Percentiles rank a stretch among this genome's conserved stretches.
These are phyloP conservation scores for Pogona vitticeps DNA, from an alignment of 2,113 vertebrate genomes.

Conservation along the genomic window DNA sequence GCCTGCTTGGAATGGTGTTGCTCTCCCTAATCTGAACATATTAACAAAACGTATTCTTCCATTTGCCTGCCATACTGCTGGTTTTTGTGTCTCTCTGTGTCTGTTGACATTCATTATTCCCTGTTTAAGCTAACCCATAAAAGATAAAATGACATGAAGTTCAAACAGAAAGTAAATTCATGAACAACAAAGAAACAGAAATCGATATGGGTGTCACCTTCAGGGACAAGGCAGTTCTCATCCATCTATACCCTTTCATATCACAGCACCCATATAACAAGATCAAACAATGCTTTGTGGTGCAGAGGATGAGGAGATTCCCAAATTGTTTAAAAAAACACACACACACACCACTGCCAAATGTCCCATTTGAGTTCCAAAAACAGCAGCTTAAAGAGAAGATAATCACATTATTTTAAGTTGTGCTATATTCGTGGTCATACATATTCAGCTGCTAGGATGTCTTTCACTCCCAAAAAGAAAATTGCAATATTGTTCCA, in stretches of 20 bases:
- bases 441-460: no score
- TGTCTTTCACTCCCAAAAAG: no score
- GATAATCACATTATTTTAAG: no score
- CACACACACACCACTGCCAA: no score
- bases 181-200: neutral
- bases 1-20: neutral
- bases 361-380: no score
- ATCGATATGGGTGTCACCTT: slow-evolving; percentile 1
- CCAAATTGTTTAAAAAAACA: neutral
- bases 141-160: neutral
- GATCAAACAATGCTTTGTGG: neutral
- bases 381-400: no score
- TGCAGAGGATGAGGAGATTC: no score
- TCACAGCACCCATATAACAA: no score
- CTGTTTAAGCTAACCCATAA: neutral
- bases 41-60: neutral
- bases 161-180: neutral
- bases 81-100: no score
- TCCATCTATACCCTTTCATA: neutral
- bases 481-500: no score
- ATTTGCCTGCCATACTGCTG: no score
- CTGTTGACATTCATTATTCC: neutral
- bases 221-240: neutral
- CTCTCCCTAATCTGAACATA: neutral
- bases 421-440: no score